Evolutionary conservation across 2,888 invertebrate genomes (phyloP).

Genomic region (Melinaea menophilus): DNA sequence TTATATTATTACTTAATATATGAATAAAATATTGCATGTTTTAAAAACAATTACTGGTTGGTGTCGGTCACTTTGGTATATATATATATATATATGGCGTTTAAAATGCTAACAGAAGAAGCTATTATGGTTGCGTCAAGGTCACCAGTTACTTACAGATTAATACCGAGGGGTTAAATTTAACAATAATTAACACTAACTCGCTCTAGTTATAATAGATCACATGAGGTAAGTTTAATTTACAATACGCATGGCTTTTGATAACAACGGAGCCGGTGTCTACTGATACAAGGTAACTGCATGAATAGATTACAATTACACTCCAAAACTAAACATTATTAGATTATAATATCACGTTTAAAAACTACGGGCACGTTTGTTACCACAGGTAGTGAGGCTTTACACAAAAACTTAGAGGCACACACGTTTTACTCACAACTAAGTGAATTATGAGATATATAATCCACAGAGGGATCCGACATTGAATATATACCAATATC

Average conservation of each 20-base stretch:
- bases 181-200: slow-evolving; percentile 54
- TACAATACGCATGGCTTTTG: slow-evolving; percentile 50
- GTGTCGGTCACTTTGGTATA: too few species aligned
- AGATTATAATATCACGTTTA: slow-evolving; percentile 30
- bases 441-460: slow-evolving; percentile 49
- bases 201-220: slow-evolving; percentile 50
- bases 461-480: slow-evolving; percentile 85
- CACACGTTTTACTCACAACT: slow-evolving; percentile 64
- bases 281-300: slow-evolving; percentile 61
- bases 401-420: slow-evolving; percentile 53
- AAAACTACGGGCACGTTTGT: slow-evolving; percentile 45
- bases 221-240: slow-evolving; percentile 64
- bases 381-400: slow-evolving; percentile 57
- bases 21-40: too few species aligned
- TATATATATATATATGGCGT: too few species aligned
- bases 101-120: slow-evolving; percentile 2
- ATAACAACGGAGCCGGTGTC: slow-evolving; percentile 57
- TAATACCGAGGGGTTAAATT: slow-evolving; percentile 55
- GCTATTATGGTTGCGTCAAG: slow-evolving; percentile 41
- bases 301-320: slow-evolving; percentile 59
- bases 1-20: too few species aligned
- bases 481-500: slow-evolving; percentile 91
- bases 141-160: slow-evolving; percentile 41
- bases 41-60: too few species aligned
- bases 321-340: slow-evolving; percentile 70